Conservation (phyloP, 2,888 invertebrate genomes). For the Leistus spinibarbis region DNA sequence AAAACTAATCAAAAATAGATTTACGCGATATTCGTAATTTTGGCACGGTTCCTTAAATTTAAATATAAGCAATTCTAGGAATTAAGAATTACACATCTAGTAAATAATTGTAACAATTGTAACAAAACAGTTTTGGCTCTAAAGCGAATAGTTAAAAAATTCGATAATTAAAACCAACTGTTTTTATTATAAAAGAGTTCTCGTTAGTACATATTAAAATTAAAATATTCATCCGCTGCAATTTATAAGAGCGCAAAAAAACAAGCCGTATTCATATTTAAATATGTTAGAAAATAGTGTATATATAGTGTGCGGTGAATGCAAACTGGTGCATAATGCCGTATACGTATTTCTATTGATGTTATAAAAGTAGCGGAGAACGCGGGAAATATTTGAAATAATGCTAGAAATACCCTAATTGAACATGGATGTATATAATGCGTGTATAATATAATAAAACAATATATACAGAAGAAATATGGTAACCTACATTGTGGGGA, state of each 20-base stretch:
- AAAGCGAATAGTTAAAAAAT: no score
- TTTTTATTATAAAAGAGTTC: no score
- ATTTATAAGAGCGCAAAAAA: not conserved
- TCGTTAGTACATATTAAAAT: no score
- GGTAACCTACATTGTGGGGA: slow-evolving; percentile 37
- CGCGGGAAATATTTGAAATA: not conserved
- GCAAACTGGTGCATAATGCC: not conserved
- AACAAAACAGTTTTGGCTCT: no score
- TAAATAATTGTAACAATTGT: not conserved
- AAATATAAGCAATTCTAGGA: not conserved
- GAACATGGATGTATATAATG: not conserved
- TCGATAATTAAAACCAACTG: no score
- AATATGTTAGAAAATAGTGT: not conserved
- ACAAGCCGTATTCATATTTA: not conserved
- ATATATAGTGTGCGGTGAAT: not conserved
- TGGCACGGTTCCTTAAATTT: not conserved
- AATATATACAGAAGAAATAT: slow-evolving; percentile 25
- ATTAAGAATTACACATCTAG: no score
- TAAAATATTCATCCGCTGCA: not conserved
- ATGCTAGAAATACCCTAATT: not conserved
- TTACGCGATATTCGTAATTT: not conserved
- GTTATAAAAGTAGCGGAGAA: not conserved
- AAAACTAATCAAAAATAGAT: not conserved
- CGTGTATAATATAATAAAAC: slow-evolving; percentile 11
- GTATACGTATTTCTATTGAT: not conserved